Evolutionary conservation across 2,888 invertebrate species (phyloP), one percentile per base, ranked within the genome.

Genomic region (Cheilosia scutellata): DNA sequence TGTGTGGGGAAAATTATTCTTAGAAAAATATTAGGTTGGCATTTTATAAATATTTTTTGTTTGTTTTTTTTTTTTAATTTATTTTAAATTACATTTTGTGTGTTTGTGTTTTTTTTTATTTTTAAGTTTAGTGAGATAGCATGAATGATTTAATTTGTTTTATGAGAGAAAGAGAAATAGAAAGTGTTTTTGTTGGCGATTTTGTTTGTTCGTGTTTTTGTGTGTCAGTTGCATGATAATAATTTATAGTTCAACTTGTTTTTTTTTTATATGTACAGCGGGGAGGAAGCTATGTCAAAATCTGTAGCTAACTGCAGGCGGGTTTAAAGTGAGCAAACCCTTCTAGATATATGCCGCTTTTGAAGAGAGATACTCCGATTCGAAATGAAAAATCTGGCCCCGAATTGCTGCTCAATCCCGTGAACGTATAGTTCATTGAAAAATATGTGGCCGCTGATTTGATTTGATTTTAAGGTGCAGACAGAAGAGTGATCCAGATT

Each of bases 21-120:
- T 87, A 87, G 87, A 87, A 87, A 87, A 87, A 87, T 87, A 87
- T 87, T 82, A 87, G 57, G 65, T 87, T 87, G 87, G 82, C 87
- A 74, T 76, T 86, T 86, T 82, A 77, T 80, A 86, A 86, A 78
- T 78, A 74, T 82, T 82, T 74, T 62, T 44, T 60, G 74, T 60
- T 66, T 49, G 31, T 63, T 29, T 60, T 53, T 16, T 9, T 42
- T 42, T 57, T 60, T 20, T 60, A 25, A 49, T 33, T 65, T 47
- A 9, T 31, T 33, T 42, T 76, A 63, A 82, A 60, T 77, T 76
- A 75, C 60, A 75, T 72, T 77, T 76, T 82, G 62, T 77, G 79
- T 78, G 5, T 37, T 47, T 70, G 20, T 70, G 5, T 63, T 44
- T 11, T 60, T 40, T 51, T 7, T 70, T 66, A 51, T 65, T 72